Evolutionary conservation across 2,888 invertebrate species (phyloP), one percentile per base, ranked within the genome.

Genomic region (Lumbricus terrestris): DNA sequence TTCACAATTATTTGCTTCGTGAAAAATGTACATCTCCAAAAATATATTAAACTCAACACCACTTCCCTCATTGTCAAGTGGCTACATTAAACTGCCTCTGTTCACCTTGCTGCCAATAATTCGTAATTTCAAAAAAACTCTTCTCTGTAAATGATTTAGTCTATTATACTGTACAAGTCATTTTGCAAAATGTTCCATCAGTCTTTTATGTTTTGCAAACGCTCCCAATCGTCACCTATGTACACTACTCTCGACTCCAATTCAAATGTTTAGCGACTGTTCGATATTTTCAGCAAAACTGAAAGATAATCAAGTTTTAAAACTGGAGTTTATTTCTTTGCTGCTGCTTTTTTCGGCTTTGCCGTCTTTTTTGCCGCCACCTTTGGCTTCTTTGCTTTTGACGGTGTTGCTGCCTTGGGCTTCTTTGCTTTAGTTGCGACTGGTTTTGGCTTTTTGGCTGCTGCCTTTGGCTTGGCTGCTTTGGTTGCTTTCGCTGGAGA

Each of bases 401-500:
- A 13, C 15, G 90, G 88, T 29, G 90, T 88, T 35, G 88, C 88
- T 34, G 91, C 90, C 89, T 91, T 88, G 69, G 88, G 85, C 38
- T 90, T 90, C 54, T 88, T 90, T 13, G 38, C 88, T 40, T 82
- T 82, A 88, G 90, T 88, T 37, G 88, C 82, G 29, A 90, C 38
- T 20, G 42, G 37, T 29, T 90, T 90, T 42, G 90, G 88, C 47
- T 91, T 91, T 69, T 88, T 91, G 35, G 89, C 82, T 5, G 90
- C 38, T 33, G 88, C 82, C 40, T 91, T 88, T 40, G 85, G 88
- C 37, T 91, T 88, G 23, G 90, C 90, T 35, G 90, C 90, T 42
- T 88, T 88, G n/a, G 89, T 40, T 34, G 90, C 89, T 90, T 91
- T 92, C 16, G 90, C 91, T 40, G 90, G 88, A 33, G 89, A 54